A percentile compares a stretch with the other conserved stretches of the same genome.
Conservation (phyloP, 2,113 vertebrate genomes). For the Zosterops borbonicus region DNA sequence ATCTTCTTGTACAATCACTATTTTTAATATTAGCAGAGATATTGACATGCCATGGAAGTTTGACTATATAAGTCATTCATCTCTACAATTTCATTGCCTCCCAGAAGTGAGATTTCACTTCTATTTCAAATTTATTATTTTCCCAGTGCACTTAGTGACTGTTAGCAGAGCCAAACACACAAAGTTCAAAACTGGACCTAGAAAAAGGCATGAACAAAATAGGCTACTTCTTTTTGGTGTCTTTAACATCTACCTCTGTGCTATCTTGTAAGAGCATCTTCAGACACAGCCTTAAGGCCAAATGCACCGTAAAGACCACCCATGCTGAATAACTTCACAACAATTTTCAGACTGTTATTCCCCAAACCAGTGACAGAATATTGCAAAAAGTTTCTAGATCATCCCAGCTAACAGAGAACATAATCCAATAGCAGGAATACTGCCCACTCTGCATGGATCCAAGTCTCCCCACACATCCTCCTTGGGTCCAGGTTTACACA, state of each 20-base stretch:
- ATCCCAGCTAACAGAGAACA: not conserved
- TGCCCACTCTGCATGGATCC: not conserved
- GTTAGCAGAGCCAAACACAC: not conserved
- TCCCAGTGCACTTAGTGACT: not conserved
- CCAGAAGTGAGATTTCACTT: not conserved
- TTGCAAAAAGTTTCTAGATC: not conserved
- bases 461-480: not conserved
- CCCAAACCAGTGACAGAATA: not conserved
- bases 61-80: not conserved
- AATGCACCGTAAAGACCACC: not conserved
- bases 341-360: not conserved
- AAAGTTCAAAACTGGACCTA: not conserved
- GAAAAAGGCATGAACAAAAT: not conserved
- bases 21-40: not conserved
- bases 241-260: not conserved
- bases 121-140: not conserved
- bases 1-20: not conserved
- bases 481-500: not conserved
- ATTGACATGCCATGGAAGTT: not conserved
- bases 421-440: not conserved
- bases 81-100: not conserved
- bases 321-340: not conserved
- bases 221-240: not conserved
- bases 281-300: not conserved
- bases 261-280: not conserved